These are phyloP conservation scores for Odontophorus gujanensis DNA, from an alignment of 2,113 vertebrate species.

Conservation along the genomic window DNA sequence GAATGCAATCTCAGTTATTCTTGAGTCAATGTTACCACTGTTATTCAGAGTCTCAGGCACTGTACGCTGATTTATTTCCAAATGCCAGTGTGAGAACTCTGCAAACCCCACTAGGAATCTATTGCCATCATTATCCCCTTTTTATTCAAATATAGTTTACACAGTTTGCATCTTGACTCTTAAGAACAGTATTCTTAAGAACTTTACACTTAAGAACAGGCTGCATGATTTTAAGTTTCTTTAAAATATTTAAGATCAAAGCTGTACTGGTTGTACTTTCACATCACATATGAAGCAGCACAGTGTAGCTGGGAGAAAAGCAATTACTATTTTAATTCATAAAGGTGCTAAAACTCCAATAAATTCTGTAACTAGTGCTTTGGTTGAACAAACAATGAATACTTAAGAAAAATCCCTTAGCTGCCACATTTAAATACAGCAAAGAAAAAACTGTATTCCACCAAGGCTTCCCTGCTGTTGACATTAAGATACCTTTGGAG, in stretches of 20 bases:
- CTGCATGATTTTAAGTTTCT: not conserved
- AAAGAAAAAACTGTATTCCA: not conserved
- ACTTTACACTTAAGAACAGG: not conserved
- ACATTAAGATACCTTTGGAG: not conserved
- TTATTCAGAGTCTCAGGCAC: not conserved
- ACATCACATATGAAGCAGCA: not conserved
- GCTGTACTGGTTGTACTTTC: not conserved
- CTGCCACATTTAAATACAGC: not conserved
- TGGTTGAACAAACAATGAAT: not conserved
- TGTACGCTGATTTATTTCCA: not conserved
- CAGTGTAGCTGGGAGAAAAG: not conserved
- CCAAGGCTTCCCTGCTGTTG: not conserved
- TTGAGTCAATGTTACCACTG: not conserved
- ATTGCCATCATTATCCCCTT: rapidly evolving
- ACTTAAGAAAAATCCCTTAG: not conserved
- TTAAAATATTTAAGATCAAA: not conserved
- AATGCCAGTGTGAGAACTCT: not conserved
- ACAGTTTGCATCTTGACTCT: not conserved
- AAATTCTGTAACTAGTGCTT: not conserved
- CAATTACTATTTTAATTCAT: not conserved
- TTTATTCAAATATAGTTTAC: not conserved
- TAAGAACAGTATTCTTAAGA: not conserved
- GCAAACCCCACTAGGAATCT: not conserved
- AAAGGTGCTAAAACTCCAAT: not conserved
- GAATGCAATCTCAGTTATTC: not conserved